Conservation (phyloP, 2,888 invertebrate genomes). For the Monochamus alternatus region DNA sequence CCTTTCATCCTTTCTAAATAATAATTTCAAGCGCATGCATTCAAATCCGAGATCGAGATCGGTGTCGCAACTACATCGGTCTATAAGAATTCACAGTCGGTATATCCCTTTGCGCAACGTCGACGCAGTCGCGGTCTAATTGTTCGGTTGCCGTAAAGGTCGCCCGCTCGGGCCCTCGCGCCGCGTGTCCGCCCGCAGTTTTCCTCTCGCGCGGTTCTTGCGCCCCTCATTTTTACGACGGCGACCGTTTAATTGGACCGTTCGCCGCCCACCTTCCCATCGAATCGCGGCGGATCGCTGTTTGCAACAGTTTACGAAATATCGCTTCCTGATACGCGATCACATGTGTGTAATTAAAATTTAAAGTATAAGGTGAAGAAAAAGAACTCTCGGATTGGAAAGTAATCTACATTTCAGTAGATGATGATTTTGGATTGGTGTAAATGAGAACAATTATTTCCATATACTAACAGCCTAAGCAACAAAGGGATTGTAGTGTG, state of each 20-base stretch:
- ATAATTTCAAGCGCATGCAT: neutral
- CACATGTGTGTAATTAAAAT: neutral
- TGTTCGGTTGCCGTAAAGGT: conserved; percentile 52
- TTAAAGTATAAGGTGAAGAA: neutral
- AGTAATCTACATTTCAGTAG: too few relatives aligned
- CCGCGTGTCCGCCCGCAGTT: conserved; percentile 27
- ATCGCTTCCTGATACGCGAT: neutral
- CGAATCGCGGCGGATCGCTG: neutral
- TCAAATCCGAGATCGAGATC: neutral
- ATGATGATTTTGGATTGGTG: too few relatives aligned
- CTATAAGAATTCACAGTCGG: conserved; percentile 34
- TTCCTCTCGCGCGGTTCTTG: conserved; percentile 25
- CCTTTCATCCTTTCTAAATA: too few relatives aligned
- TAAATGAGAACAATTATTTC: too few relatives aligned
- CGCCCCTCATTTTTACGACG: neutral
- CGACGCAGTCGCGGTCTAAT: conserved; percentile 62
- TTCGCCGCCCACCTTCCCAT: conserved; percentile 3
- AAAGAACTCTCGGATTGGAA: neutral
- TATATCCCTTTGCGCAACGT: conserved; percentile 59
- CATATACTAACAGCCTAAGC: too few relatives aligned
- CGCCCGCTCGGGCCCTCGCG: conserved; percentile 49
- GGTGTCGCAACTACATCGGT: conserved; percentile 16
- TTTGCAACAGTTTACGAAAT: neutral
- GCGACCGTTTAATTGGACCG: conserved; percentile 11
- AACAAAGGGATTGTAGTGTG: too few relatives aligned